These are phyloP conservation scores for Sinocyclocheilus grahami DNA, from an alignment of 2,113 vertebrate species.

Conservation along the genomic window DNA sequence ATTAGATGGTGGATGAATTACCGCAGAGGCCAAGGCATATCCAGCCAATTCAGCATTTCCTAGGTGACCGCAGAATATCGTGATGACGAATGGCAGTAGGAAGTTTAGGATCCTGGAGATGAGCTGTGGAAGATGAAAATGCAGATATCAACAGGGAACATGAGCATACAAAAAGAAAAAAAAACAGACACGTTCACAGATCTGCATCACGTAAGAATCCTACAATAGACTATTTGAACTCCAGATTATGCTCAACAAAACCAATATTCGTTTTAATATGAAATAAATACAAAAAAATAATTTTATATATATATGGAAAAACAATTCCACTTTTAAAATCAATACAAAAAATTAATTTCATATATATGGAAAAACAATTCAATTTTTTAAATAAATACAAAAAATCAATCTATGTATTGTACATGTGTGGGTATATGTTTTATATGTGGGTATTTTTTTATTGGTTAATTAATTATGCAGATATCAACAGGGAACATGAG, in stretches of 20 bases:
- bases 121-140: constrained; percentile 71
- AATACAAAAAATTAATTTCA: not conserved
- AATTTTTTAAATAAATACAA: not conserved
- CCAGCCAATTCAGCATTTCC: constrained; percentile 89
- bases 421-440: not conserved
- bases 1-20: constrained; percentile 61
- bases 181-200: no score
- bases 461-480: not conserved
- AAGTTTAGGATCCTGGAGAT: constrained; percentile 84
- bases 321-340: not conserved
- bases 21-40: constrained; percentile 86
- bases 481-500: not conserved
- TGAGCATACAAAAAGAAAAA: not conserved
- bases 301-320: not conserved
- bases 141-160: not conserved
- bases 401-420: not conserved
- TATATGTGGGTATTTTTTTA: not conserved
- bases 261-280: no score
- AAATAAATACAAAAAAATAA: no score
- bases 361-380: not conserved
- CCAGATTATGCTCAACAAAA: no score
- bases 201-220: not conserved
- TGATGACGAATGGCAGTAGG: constrained; percentile 83
- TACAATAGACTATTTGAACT: not conserved
- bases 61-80: constrained; percentile 92